A percentile compares a stretch with the other conserved stretches of the same genome.
These are phyloP conservation scores for Folsomia manolachei DNA, from an alignment of 2,888 invertebrate genomes.

Conservation along the genomic window DNA sequence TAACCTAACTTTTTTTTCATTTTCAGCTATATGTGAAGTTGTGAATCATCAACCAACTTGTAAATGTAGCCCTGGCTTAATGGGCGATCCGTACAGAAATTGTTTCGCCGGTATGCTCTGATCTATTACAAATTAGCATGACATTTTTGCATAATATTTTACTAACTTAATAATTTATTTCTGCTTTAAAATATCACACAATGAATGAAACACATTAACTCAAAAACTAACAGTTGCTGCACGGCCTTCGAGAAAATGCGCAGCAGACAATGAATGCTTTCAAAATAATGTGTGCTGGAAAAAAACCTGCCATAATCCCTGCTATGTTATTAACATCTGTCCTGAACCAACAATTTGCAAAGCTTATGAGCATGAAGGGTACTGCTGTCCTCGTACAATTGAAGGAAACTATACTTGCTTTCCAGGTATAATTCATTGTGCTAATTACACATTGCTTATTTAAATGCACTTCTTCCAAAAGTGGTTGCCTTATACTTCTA, in stretches of 20 bases:
- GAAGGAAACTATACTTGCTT: constrained; percentile 51
- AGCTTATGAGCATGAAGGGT: constrained; percentile 52
- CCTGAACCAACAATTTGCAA: constrained; percentile 52
- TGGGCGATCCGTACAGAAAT: constrained; percentile 76
- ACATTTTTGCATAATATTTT: no score
- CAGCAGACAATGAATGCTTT: constrained; percentile 52
- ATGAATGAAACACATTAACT: constrained; percentile 2
- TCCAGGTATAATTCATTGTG: constrained; percentile 49
- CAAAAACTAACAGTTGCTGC: constrained; percentile 42
- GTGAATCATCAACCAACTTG: constrained; percentile 74
- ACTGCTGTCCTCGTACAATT: constrained; percentile 52
- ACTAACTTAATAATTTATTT: not conserved
- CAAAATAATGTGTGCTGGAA: constrained; percentile 52
- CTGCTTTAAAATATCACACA: constrained; percentile 13
- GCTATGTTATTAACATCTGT: constrained; percentile 53
- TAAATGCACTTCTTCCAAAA: no score
- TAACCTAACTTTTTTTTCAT: not conserved
- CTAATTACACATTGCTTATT: no score
- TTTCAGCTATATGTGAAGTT: constrained; percentile 61
- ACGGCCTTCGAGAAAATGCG: constrained; percentile 51
- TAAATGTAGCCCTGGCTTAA: constrained; percentile 65
- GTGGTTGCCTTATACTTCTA: not conserved
- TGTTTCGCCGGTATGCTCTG: constrained; percentile 57
- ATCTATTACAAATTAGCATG: not conserved
- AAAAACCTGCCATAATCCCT: constrained; percentile 54